Base-by-base conservation (phyloP, 2,888 invertebrate species). In the Xanthostigma xanthostigma region DNA sequence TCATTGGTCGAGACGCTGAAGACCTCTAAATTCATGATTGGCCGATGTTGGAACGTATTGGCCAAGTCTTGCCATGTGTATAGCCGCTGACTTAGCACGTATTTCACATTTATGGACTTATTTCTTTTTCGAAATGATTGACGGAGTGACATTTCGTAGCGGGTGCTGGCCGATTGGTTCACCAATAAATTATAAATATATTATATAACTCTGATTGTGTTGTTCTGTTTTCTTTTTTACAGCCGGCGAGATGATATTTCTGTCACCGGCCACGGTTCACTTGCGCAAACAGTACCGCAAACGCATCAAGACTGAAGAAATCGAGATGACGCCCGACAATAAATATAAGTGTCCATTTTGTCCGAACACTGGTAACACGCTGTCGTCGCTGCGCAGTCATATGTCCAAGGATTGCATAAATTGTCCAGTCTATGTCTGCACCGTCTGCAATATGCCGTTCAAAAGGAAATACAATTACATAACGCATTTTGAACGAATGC, bases 331-430 rank as follows among this genome's bases (percentile, higher is more conserved):
- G 8, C 14, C 14, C 9, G 46, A 46, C 9, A 40, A 40, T 33
- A 46, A 46, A 33, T 46, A 39, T 8, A 38, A 17, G 27, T 46
- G 46, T 40, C 46, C 46, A n/a, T 38, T 36, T 38, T 46, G 46
- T 36, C 13, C 13, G 9, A 27, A 46, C 39, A 36, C 36, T 12
- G 33, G 40, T 14, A 35, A 34, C 11, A 46, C 46, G 10, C n/a
- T 46, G 17, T 27, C 27, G 11, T 46, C 46, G 13, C 27, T 46
- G 6, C 35, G 46, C 17, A 46, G 46, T 40, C 46, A 46, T 13
- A 46, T 46, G 39, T 13, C 39, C 5, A 39, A 38, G 34, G 46
- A 46, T 12, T 46, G 46, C 34, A 38, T 46, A 27, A 13, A 38
- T 38, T 44, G 44, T 44, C 44, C 44, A 11, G 34, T 33, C 9